Evolutionary conservation across 2,888 invertebrate genomes (phyloP).

Genomic region (Stegophylla sp.): DNA sequence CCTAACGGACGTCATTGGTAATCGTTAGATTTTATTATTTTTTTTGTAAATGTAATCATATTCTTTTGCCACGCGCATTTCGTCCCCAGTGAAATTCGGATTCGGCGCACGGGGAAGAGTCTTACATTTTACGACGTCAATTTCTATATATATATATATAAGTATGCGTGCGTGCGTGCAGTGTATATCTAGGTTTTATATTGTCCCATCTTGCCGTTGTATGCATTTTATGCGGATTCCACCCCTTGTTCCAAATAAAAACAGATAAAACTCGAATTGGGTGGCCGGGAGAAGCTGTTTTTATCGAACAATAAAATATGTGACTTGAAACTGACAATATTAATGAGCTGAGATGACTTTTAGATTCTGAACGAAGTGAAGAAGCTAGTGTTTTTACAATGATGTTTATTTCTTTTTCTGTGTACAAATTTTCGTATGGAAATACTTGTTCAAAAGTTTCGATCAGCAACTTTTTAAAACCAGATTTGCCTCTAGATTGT

Average conservation of each 20-base stretch:
- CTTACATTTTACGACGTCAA: not conserved
- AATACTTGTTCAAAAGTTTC: too few species aligned
- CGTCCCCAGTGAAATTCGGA: conserved; percentile 11
- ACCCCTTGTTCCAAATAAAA: not conserved
- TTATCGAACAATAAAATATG: conserved; percentile 12
- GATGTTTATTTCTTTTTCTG: too few species aligned
- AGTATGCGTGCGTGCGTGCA: not conserved
- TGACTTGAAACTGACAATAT: not conserved
- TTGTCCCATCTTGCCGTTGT: conserved; percentile 7
- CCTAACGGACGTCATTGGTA: conserved; percentile 10
- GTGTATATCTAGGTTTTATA: not conserved
- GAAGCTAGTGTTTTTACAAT: too few species aligned
- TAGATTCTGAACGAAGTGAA: too few species aligned
- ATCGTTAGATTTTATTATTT: conserved; percentile 43
- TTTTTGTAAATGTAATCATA: conserved; percentile 24
- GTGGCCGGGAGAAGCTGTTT: not conserved
- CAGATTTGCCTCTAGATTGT: too few species aligned
- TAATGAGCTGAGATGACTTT: not conserved
- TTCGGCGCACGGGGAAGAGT: not conserved
- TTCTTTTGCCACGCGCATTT: not conserved
- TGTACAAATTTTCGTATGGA: too few species aligned
- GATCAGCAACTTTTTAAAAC: too few species aligned
- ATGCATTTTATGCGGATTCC: not conserved
- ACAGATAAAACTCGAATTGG: not conserved
- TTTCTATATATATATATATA: not conserved